These are phyloP conservation scores for Aquatica leii DNA, from an alignment of 2,888 invertebrate genomes.

Conservation along the genomic window DNA sequence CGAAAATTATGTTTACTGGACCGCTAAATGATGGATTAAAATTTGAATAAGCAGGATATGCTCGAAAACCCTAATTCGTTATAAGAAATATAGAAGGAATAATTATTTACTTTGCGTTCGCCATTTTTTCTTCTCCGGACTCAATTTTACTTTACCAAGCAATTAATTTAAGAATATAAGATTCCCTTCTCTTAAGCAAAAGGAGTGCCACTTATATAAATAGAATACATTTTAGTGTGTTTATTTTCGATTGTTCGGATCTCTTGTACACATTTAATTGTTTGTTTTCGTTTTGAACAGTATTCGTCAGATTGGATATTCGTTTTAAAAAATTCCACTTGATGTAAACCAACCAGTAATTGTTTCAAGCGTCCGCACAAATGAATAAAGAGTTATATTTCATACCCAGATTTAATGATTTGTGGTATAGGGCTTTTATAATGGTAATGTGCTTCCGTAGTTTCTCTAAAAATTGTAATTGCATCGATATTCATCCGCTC, in stretches of 20 bases:
- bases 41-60: constrained; percentile 27
- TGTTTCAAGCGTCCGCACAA: constrained; percentile 35
- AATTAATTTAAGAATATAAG: constrained; percentile 27
- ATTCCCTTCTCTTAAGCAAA: constrained; percentile 15
- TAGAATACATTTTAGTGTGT: constrained; percentile 21
- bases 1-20: constrained; percentile 26
- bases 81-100: constrained; percentile 26
- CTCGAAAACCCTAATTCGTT: constrained; percentile 21
- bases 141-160: constrained; percentile 17
- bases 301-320: constrained; percentile 29
- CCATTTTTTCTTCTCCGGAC: constrained; percentile 12
- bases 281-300: constrained; percentile 37
- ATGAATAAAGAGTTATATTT: constrained; percentile 39
- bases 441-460: constrained; percentile 36
- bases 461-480: constrained; percentile 34
- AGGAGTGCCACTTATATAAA: constrained; percentile 17
- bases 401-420: constrained; percentile 37
- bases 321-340: constrained; percentile 31
- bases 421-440: constrained; percentile 35
- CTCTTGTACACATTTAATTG: constrained; percentile 37
- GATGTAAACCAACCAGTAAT: constrained; percentile 38
- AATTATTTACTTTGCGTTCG: constrained; percentile 7
- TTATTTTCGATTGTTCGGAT: constrained; percentile 28
- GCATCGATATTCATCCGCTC: constrained; percentile 26
- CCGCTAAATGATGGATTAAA: constrained; percentile 34